phyloP scores from a whole-genome alignment of 2,797 vertebrate genomes.

The Cyprinella venusta region DNA sequence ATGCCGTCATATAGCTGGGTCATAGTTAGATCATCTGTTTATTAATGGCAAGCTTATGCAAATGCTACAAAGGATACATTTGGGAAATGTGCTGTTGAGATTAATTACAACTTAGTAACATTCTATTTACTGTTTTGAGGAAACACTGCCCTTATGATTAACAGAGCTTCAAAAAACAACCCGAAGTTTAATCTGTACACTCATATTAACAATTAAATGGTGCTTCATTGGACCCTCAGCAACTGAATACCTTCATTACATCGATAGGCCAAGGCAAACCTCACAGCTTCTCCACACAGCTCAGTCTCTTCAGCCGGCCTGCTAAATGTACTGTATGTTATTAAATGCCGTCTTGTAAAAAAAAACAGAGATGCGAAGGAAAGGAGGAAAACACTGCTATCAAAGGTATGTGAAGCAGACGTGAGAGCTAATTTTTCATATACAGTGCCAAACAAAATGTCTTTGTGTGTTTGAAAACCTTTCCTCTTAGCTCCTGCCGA shows the following conservation, averaged over 20 bases:
- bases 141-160: neutral
- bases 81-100: neutral
- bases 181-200: neutral
- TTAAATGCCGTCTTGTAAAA: constrained; percentile 45
- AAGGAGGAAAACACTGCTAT: constrained; percentile 53
- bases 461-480: constrained; percentile 70
- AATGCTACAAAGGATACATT: neutral
- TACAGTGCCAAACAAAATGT: constrained; percentile 71
- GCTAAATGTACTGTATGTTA: constrained; percentile 37
- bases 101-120: neutral
- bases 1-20: neutral
- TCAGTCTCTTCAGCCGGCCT: neutral
- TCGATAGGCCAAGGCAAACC: constrained; percentile 45
- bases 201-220: neutral
- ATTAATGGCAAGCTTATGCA: neutral
- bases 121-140: neutral
- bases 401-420: constrained; percentile 61
- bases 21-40: neutral
- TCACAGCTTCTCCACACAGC: constrained; percentile 23
- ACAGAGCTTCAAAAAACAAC: neutral
- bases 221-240: constrained; percentile 1
- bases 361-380: constrained; percentile 40
- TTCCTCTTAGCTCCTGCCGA: constrained; percentile 53
- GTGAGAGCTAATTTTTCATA: constrained; percentile 65
- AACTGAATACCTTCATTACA: constrained; percentile 14